phyloP scores from a whole-genome alignment of 2,113 vertebrate genomes.

The Collichthys lucidus region DNA sequence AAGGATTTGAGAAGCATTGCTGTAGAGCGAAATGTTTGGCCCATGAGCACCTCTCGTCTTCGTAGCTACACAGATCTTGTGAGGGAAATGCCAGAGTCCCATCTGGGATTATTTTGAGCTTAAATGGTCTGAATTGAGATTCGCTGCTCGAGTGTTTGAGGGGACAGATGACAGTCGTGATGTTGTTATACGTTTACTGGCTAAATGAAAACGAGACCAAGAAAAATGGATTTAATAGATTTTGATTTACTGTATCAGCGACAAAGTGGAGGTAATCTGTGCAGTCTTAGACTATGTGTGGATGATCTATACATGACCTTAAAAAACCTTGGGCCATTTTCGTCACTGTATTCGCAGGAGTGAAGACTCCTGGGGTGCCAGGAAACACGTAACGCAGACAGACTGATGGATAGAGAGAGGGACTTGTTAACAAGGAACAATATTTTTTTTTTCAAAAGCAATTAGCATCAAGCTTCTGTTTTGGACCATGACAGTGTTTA shows the following conservation, averaged over 20 bases:
- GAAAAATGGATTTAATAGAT: neutral
- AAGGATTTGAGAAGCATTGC: constrained; percentile 32
- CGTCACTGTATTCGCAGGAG: constrained; percentile 2
- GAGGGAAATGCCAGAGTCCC: constrained; percentile 55
- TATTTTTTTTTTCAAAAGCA: constrained; percentile 66
- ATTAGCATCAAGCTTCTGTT: constrained; percentile 58
- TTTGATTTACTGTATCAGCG: too few relatives aligned
- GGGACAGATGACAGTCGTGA: neutral
- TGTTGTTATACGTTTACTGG: constrained; percentile 31
- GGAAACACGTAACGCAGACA: constrained; percentile 18
- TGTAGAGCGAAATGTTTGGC: constrained; percentile 41
- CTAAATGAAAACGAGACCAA: constrained; percentile 9
- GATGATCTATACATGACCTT: neutral
- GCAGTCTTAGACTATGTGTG: too few relatives aligned
- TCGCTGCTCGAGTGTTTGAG: constrained; percentile 39
- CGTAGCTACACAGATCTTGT: constrained; percentile 24
- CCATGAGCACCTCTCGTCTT: constrained; percentile 52
- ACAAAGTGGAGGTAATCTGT: neutral
- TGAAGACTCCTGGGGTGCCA: neutral
- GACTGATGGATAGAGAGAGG: constrained; percentile 56
- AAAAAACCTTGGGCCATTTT: neutral
- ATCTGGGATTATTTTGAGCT: constrained; percentile 69
- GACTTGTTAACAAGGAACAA: constrained; percentile 62
- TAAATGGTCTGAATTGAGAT: constrained; percentile 60
- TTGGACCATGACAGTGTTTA: constrained; percentile 56